A percentile compares a stretch with the other conserved stretches of the same genome.
These are phyloP conservation scores for Eucidaris tribuloides DNA, from an alignment of 35 echinoderm and acorn worm species.

Conservation along the genomic window DNA sequence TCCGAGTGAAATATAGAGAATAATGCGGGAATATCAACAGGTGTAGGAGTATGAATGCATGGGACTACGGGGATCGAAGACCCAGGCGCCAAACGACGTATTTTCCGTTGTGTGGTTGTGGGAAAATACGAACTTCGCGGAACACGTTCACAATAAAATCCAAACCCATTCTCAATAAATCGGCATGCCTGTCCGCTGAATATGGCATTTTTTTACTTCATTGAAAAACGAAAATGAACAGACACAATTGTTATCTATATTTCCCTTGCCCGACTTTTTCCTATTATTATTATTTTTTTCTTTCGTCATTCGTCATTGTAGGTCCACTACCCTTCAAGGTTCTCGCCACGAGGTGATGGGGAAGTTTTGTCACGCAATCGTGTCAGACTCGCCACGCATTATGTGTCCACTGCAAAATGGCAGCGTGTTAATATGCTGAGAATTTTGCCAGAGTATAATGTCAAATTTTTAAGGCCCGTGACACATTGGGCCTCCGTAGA, in stretches of 20 bases:
- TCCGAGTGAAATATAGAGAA: not conserved
- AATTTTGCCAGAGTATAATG: conserved; percentile 2
- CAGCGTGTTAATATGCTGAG: conserved; percentile 12
- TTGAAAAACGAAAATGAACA: not conserved
- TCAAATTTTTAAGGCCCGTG: not conserved
- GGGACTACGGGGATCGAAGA: conserved; percentile 30
- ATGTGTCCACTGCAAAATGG: not conserved
- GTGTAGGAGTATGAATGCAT: conserved; percentile 6
- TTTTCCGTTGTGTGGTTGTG: not conserved
- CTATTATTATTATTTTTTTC: no score
- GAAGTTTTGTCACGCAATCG: conserved; percentile 13
- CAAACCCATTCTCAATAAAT: not conserved
- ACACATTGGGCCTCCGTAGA: no score
- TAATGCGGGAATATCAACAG: conserved; percentile 23
- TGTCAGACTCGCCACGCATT: not conserved
- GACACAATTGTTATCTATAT: not conserved
- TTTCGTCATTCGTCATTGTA: no score
- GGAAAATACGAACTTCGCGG: not conserved
- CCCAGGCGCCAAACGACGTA: not conserved
- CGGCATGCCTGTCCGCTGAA: not conserved
- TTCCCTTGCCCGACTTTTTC: not conserved
- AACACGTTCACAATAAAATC: not conserved
- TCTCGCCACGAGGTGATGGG: not conserved
- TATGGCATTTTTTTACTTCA: not conserved
- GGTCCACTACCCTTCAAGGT: no score